Evolutionary conservation across 2,113 vertebrate species (phyloP), one percentile per base, ranked within the genome.

Genomic region (Elaphurus davidianus): DNA sequence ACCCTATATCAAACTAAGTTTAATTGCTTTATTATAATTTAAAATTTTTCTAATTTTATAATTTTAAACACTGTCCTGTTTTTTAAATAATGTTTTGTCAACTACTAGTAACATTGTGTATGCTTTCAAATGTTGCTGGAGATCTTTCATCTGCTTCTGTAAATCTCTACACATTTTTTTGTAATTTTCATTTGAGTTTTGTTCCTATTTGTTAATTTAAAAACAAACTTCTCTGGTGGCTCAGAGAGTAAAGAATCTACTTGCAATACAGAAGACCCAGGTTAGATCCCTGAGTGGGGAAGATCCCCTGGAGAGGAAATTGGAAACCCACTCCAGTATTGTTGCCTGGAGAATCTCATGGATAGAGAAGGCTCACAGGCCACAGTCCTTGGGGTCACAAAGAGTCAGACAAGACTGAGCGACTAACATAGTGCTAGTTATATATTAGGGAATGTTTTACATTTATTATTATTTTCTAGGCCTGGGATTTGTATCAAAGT

Each of bases 331-430:
- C 36, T 40, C 67, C 36, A 74, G 67, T 40, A 74, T 40, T 23
- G n/a, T 74, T 74, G 67, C n/a, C 21, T 74, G 67, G 36, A 74
- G 36, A 74, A 40, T 74, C 36, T 36, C 21, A 74, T 23, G 36
- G 19, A 74, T 11, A 40, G 67, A 74, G n/a, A 40, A 40, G 10
- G n/a, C 36, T 74, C 21, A 36, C 0, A 0, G 67, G 36, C 36
- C 40, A 74, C 21, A 25, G 36, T 40, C 67, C n/a, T 40, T 71
- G 67, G 21, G 12, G 36, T 40, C 2, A 0, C 67, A 67, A n/a
- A 71, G 67, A 74, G 36, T 74, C 36, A 25, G 40, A 40, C 67
- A 74, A 36, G 6, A 74, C 36, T 40, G 21, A 40, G 10, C 1
- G 67, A 40, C 21, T 74, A 40, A 74, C 21, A 74, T 25, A 74